Evolutionary conservation across 2,888 invertebrate genomes (phyloP).

Genomic region (Xylocampa areola): DNA sequence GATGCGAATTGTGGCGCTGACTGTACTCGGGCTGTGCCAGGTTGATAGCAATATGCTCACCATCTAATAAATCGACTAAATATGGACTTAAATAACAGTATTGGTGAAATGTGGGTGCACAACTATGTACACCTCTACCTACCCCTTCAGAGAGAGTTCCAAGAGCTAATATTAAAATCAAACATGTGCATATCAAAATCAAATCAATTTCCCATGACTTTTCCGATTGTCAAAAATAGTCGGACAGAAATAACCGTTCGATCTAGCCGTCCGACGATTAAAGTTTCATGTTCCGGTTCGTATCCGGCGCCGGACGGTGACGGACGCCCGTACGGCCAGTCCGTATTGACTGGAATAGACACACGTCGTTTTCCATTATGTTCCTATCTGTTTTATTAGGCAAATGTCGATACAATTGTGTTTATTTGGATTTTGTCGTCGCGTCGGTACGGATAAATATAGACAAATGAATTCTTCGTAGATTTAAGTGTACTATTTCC

Average conservation of each 20-base stretch:
- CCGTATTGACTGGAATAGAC: constrained; percentile 66
- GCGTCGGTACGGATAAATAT: constrained; percentile 5
- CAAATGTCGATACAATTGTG: constrained; percentile 35
- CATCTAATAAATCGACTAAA: no score
- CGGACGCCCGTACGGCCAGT: constrained; percentile 64
- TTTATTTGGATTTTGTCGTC: constrained; percentile 36
- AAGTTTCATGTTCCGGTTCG: constrained; percentile 56
- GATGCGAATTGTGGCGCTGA: no score
- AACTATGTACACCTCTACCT: no score
- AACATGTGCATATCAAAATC: constrained; percentile 11
- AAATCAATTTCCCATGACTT: constrained; percentile 36
- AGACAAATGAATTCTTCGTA: background rate
- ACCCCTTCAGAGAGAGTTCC: no score
- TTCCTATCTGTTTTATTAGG: constrained; percentile 38
- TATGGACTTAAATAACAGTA: no score
- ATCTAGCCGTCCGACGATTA: constrained; percentile 45
- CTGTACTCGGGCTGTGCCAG: no score
- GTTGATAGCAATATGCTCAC: no score
- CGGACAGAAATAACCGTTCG: constrained; percentile 43
- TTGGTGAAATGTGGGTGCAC: no score
- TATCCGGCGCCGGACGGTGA: constrained; percentile 50
- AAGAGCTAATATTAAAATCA: no score
- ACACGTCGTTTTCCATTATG: constrained; percentile 60
- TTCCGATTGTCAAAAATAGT: constrained; percentile 47
- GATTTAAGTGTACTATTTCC: no score